Conservation (phyloP, 2,888 invertebrate species). For the Hydraecia micacea region DNA sequence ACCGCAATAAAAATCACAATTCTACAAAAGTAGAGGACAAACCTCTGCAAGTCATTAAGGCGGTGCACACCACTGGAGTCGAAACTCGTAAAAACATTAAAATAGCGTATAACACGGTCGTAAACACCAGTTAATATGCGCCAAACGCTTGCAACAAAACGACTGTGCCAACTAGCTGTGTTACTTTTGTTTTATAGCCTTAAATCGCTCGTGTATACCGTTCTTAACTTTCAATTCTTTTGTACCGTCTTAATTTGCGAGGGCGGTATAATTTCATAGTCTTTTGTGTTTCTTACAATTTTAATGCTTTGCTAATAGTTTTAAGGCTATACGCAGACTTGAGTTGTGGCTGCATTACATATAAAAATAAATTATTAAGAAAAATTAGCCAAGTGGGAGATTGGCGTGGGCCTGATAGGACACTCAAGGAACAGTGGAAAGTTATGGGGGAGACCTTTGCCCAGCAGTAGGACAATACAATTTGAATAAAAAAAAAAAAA, state of each 20-base stretch:
- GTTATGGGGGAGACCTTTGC: neutral
- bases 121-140: slow-evolving; percentile 67
- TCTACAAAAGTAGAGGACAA: slow-evolving; percentile 42
- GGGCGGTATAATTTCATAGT: neutral
- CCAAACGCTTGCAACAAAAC: slow-evolving; percentile 57
- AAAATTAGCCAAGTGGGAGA: too few relatives aligned
- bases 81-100: slow-evolving; percentile 65
- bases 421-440: neutral
- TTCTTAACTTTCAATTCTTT: slow-evolving; percentile 37
- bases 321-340: neutral
- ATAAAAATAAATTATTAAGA: neutral
- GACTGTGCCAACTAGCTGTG: slow-evolving; percentile 53
- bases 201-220: slow-evolving; percentile 35
- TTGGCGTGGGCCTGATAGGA: neutral
- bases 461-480: neutral
- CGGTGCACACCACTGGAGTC: slow-evolving; percentile 56
- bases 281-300: neutral
- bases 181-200: slow-evolving; percentile 39
- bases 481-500: too few relatives aligned
- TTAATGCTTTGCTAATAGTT: neutral
- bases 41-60: slow-evolving; percentile 51
- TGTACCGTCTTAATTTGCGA: slow-evolving; percentile 3
- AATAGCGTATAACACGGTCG: slow-evolving; percentile 65
- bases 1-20: slow-evolving; percentile 33
- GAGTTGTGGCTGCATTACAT: neutral